Evolutionary conservation across 2,797 vertebrate genomes (phyloP).

Genomic region (Synaphobranchus kaupii): DNA sequence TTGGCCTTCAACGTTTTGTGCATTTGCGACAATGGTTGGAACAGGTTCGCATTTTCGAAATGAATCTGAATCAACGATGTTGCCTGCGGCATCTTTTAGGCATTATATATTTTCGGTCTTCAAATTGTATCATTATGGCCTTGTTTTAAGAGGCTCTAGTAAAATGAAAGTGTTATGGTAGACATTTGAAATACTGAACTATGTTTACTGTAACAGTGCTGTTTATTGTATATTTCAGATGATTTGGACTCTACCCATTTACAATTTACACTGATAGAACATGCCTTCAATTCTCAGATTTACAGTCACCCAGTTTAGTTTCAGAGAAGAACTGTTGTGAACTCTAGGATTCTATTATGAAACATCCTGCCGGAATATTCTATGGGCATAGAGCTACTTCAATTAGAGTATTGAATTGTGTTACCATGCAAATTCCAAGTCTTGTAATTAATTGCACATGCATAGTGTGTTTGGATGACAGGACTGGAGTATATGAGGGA

Average conservation of each 20-base stretch:
- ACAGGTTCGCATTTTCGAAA: neutral
- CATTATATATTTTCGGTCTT: neutral
- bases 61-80: too few species aligned
- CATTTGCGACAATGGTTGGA: neutral
- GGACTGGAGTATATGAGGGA: constrained; percentile 47
- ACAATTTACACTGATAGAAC: constrained; percentile 6
- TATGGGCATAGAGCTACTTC: constrained; percentile 2
- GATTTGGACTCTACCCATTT: neutral
- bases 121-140: constrained; percentile 36
- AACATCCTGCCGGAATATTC: constrained; percentile 1
- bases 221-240: neutral
- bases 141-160: constrained; percentile 50
- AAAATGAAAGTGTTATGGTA: constrained; percentile 11
- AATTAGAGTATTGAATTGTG: constrained; percentile 5
- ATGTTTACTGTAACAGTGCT: constrained; percentile 29
- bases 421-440: constrained; percentile 30
- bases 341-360: neutral
- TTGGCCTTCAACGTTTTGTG: neutral
- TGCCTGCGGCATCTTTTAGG: neutral
- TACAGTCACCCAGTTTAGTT: neutral
- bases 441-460: constrained; percentile 32
- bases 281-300: neutral
- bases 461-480: constrained; percentile 36
- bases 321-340: neutral
- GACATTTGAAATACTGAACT: neutral